Conservation (phyloP, 2,888 invertebrate species). For the Pachydiplax longipennis region DNA sequence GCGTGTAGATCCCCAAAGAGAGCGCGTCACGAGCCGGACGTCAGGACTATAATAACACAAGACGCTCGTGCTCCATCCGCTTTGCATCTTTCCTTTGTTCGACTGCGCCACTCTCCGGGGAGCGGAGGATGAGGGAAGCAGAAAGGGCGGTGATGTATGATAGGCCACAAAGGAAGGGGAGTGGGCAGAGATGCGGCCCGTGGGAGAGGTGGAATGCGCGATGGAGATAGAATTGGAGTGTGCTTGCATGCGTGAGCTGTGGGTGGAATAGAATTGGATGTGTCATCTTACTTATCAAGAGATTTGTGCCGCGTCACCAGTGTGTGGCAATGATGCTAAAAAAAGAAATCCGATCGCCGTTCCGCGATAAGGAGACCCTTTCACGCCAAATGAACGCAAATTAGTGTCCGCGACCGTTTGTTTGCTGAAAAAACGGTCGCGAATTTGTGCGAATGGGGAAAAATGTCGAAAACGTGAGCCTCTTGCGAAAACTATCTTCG, state of each 20-base stretch:
- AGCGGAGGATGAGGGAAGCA: not conserved
- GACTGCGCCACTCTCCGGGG: slow-evolving; percentile 21
- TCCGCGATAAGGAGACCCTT: not conserved
- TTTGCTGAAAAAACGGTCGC: not conserved
- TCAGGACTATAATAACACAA: slow-evolving; percentile 33
- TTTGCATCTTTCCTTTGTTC: slow-evolving; percentile 44
- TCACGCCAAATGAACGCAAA: not conserved
- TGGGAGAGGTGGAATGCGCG: not conserved
- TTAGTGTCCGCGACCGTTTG: not conserved
- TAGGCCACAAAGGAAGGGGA: not conserved
- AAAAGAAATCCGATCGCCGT: not conserved
- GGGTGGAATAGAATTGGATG: not conserved
- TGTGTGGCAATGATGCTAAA: not conserved
- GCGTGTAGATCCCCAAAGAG: not conserved
- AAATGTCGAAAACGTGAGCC: not conserved
- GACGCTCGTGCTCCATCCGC: slow-evolving; percentile 36
- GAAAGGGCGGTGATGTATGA: not conserved
- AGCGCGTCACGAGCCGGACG: slow-evolving; percentile 36
- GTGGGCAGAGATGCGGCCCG: not conserved
- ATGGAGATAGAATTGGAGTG: not conserved
- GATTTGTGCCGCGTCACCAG: not conserved
- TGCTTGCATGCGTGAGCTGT: not conserved
- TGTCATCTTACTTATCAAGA: not conserved
- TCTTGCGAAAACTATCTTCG: not conserved
- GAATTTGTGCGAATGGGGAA: not conserved